Conservation (phyloP, 2,797 vertebrate species). For the Sebastes kiyomatsui region DNA sequence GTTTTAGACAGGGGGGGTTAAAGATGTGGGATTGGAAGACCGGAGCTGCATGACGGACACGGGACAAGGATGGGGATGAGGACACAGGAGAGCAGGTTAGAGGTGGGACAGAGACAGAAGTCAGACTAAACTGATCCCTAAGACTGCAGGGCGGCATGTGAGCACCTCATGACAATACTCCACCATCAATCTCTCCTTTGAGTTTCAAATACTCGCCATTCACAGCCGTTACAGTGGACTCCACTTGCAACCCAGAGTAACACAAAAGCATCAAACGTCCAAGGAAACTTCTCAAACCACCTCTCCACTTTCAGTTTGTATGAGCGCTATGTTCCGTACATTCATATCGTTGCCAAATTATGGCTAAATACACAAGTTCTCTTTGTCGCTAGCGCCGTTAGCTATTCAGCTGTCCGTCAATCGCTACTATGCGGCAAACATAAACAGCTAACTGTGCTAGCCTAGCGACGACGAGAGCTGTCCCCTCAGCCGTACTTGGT, state of each 20-base stretch:
- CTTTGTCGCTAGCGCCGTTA: neutral
- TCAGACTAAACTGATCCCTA: neutral
- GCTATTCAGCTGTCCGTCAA: neutral
- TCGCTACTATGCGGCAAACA: neutral
- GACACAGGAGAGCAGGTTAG: neutral
- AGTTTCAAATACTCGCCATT: neutral
- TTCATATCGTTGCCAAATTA: neutral
- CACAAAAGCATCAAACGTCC: neutral
- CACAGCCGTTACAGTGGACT: neutral
- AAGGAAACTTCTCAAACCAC: neutral
- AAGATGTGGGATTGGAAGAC: neutral
- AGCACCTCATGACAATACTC: conserved; percentile 13
- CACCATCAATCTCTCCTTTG: neutral
- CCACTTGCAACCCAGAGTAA: neutral
- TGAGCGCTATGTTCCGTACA: neutral
- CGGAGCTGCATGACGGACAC: neutral
- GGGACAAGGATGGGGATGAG: neutral
- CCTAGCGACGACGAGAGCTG: neutral
- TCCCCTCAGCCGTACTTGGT: neutral
- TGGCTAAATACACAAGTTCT: neutral
- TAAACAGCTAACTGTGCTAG: neutral
- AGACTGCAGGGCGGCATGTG: neutral
- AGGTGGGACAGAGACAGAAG: conserved; percentile 1
- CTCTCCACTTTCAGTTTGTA: neutral
- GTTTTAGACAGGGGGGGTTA: neutral